These are phyloP conservation scores for Agraylea sexmaculata DNA, from an alignment of 1,140 invertebrate species.

Conservation along the genomic window DNA sequence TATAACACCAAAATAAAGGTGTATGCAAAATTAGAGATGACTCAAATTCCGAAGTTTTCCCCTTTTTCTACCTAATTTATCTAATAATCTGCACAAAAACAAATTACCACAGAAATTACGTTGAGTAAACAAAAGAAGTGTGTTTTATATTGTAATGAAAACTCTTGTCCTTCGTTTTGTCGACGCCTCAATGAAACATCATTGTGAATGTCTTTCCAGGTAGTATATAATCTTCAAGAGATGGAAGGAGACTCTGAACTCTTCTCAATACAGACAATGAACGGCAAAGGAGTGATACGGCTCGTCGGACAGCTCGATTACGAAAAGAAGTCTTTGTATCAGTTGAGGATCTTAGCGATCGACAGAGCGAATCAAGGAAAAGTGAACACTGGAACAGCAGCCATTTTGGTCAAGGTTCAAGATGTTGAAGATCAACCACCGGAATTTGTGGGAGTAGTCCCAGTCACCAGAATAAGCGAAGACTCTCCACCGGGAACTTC, in stretches of 20 bases:
- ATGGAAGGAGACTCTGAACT: slow-evolving; percentile 64
- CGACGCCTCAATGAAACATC: too few species aligned
- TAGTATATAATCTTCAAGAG: slow-evolving; percentile 62
- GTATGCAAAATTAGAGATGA: too few species aligned
- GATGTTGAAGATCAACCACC: slow-evolving; percentile 87
- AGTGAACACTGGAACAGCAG: slow-evolving; percentile 71
- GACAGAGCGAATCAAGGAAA: slow-evolving; percentile 72
- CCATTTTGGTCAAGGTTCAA: slow-evolving; percentile 73
- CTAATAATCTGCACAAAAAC: too few species aligned
- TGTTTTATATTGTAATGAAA: too few species aligned
- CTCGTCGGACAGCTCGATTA: slow-evolving; percentile 72
- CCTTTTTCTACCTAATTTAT: too few species aligned
- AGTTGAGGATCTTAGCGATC: slow-evolving; percentile 70
- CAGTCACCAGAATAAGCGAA: slow-evolving; percentile 77
- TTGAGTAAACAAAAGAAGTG: too few species aligned
- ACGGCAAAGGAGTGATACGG: slow-evolving; percentile 77
- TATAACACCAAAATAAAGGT: too few species aligned
- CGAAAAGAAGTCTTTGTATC: slow-evolving; percentile 78
- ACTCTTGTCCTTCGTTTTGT: too few species aligned
- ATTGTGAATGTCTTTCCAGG: slow-evolving; percentile 28
- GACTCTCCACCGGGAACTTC: slow-evolving; percentile 68
- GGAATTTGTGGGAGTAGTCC: slow-evolving; percentile 75
- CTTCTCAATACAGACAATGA: slow-evolving; percentile 72
- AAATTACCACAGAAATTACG: too few species aligned
- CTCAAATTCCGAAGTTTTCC: too few species aligned